Conservation (phyloP, 2,888 invertebrate species). For the Pandemis corylana region DNA sequence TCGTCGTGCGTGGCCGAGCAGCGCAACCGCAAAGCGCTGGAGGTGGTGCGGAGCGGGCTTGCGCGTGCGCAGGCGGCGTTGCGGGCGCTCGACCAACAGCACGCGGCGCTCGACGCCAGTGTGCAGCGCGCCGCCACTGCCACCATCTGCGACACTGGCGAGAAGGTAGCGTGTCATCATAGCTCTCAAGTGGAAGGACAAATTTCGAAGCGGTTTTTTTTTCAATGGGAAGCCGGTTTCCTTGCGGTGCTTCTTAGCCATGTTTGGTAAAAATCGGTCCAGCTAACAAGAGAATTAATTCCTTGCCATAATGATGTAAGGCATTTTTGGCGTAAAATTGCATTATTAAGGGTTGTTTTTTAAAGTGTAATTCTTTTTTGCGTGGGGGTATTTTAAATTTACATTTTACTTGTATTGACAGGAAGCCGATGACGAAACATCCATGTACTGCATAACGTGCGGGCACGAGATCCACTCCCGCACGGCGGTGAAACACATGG, state of each 20-base stretch:
- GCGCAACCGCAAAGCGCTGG: slow-evolving; percentile 88
- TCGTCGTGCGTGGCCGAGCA: slow-evolving; percentile 95
- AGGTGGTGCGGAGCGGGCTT: slow-evolving; percentile 91
- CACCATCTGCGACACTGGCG: slow-evolving; percentile 86
- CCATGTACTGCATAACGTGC: slow-evolving; percentile 98
- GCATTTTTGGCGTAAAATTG: too few relatives aligned
- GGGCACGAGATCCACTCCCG: slow-evolving; percentile 97
- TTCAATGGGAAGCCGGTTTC: too few relatives aligned
- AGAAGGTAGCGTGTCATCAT: slow-evolving; percentile 61
- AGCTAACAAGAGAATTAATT: too few relatives aligned
- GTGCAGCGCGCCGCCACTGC: slow-evolving; percentile 90
- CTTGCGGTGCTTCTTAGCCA: too few relatives aligned
- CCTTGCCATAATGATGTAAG: too few relatives aligned
- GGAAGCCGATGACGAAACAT: slow-evolving; percentile 88
- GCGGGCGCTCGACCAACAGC: slow-evolving; percentile 91
- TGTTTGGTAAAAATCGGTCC: too few relatives aligned
- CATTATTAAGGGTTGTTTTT: too few relatives aligned
- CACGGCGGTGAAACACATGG: slow-evolving; percentile 98
- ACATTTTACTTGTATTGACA: slow-evolving; percentile 49
- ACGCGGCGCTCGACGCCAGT: slow-evolving; percentile 91
- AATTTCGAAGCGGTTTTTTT: too few relatives aligned
- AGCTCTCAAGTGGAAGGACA: too few relatives aligned
- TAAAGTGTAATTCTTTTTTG: too few relatives aligned
- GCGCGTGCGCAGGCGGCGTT: slow-evolving; percentile 91
- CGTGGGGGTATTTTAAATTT: background rate